A percentile compares a stretch with the other conserved stretches of the same genome.
phyloP scores from a whole-genome alignment of 92 coral and sea anemone genomes.

The Scolanthus callimorphus region DNA sequence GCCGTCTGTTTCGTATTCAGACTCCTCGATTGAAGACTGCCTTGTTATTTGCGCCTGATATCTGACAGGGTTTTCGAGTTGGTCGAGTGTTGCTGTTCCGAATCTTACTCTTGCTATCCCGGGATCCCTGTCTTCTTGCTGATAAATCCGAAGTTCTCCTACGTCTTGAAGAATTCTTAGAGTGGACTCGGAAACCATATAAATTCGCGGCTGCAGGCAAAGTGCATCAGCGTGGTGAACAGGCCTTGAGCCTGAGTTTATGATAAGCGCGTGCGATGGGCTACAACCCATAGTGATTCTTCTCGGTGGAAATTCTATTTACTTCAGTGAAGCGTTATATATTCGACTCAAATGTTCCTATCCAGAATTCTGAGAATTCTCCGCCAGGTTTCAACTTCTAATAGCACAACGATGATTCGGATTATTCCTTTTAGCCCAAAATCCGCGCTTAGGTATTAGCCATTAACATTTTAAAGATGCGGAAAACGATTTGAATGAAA shows the following conservation, averaged over 20 bases:
- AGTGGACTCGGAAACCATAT: constrained; percentile 92
- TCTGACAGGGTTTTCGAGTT: constrained; percentile 68
- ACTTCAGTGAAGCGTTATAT: too few relatives aligned
- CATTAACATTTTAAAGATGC: too few relatives aligned
- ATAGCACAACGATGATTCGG: too few relatives aligned
- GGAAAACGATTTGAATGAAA: too few relatives aligned
- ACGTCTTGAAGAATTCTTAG: constrained; percentile 83
- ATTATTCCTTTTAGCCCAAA: too few relatives aligned
- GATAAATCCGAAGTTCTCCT: constrained; percentile 81
- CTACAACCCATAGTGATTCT: constrained; percentile 97
- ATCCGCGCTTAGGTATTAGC: too few relatives aligned
- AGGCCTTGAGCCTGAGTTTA: constrained; percentile 42
- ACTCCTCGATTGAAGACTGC: constrained; percentile 21
- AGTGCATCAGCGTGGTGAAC: constrained; percentile 53
- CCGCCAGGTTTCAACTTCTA: background rate
- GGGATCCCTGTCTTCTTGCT: constrained; percentile 78
- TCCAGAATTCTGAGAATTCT: too few relatives aligned
- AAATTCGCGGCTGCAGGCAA: constrained; percentile 87
- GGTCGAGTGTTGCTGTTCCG: constrained; percentile 57
- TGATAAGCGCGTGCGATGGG: constrained; percentile 87
- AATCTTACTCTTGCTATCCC: constrained; percentile 48
- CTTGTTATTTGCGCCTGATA: constrained; percentile 58
- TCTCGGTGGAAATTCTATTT: background rate
- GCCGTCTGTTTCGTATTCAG: background rate
- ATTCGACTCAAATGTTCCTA: background rate